A percentile compares a stretch with the other conserved stretches of the same genome.
Conservation (phyloP, 2,888 invertebrate genomes). For the Drosophila infuscata region DNA sequence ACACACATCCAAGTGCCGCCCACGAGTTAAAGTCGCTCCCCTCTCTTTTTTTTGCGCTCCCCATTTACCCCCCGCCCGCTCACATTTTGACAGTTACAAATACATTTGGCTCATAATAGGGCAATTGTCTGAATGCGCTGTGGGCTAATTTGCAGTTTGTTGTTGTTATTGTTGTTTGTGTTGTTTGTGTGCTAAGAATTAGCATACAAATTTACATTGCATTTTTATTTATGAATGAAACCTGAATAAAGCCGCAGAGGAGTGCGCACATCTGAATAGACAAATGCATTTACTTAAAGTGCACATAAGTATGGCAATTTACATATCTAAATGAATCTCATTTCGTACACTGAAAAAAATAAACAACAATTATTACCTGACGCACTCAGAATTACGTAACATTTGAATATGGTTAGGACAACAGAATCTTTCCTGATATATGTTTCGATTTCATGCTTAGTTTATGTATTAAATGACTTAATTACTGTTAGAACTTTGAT, state of each 20-base stretch:
- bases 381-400: background rate
- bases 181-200: conserved; percentile 42
- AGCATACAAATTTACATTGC: conserved; percentile 70
- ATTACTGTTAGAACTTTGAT: background rate
- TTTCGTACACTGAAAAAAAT: conserved; percentile 15
- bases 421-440: background rate
- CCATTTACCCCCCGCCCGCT: background rate
- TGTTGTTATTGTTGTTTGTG: conserved; percentile 19
- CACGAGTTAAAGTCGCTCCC: conserved; percentile 17
- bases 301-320: conserved; percentile 27
- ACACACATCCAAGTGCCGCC: conserved; percentile 54
- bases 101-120: conserved; percentile 47
- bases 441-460: background rate
- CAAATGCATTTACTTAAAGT: conserved; percentile 5
- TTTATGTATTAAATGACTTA: background rate
- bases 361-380: background rate
- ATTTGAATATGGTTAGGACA: background rate
- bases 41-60: background rate
- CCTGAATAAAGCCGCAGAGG: conserved; percentile 36
- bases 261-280: conserved; percentile 28
- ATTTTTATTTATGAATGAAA: conserved; percentile 72
- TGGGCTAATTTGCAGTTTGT: conserved; percentile 58
- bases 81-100: conserved; percentile 58
- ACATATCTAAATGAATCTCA: conserved; percentile 30
- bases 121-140: conserved; percentile 40